Percentiles rank a stretch among this genome's conserved stretches.
These are phyloP conservation scores for Eptatretus burgeri DNA, from an alignment of 2,113 vertebrate species.

Conservation along the genomic window DNA sequence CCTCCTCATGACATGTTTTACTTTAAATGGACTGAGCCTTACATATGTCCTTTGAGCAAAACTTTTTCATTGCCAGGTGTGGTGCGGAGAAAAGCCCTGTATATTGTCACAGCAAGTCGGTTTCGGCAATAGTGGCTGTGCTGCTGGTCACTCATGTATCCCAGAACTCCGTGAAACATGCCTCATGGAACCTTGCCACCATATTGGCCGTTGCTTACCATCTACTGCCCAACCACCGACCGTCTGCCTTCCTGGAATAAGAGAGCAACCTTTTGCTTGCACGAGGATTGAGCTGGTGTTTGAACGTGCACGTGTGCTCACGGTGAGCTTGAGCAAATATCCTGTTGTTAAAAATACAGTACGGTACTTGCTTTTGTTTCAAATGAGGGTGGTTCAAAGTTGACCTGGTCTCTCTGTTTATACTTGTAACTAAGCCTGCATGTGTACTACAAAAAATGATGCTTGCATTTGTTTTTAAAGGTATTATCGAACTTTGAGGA, in stretches of 20 bases:
- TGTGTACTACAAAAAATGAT: no score
- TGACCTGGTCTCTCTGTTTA: no score
- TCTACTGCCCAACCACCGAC: conserved; percentile 17
- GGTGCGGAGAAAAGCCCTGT: conserved; percentile 47
- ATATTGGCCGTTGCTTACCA: conserved; percentile 48
- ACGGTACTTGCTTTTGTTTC: no score
- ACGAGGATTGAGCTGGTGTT: no score
- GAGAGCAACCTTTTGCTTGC: no score
- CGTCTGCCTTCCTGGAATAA: conserved; percentile 14
- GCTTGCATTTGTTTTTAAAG: no score
- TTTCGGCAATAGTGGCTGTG: conserved; percentile 20
- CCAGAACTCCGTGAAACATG: conserved; percentile 24
- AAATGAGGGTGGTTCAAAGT: no score
- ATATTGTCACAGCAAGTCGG: conserved; percentile 19
- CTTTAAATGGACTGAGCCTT: neutral
- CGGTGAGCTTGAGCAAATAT: no score
- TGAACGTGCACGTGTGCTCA: no score
- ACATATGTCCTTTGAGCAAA: neutral
- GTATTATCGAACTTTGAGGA: no score
- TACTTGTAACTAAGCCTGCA: no score
- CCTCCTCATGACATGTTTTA: neutral
- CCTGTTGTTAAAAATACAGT: no score
- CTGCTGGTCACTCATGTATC: conserved; percentile 17
- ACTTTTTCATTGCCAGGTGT: conserved; percentile 22
- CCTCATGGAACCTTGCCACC: conserved; percentile 35